Evolutionary conservation across 1,140 invertebrate species (phyloP), one percentile per base, ranked within the genome.

Genomic region (Drosophila subpulchrella): DNA sequence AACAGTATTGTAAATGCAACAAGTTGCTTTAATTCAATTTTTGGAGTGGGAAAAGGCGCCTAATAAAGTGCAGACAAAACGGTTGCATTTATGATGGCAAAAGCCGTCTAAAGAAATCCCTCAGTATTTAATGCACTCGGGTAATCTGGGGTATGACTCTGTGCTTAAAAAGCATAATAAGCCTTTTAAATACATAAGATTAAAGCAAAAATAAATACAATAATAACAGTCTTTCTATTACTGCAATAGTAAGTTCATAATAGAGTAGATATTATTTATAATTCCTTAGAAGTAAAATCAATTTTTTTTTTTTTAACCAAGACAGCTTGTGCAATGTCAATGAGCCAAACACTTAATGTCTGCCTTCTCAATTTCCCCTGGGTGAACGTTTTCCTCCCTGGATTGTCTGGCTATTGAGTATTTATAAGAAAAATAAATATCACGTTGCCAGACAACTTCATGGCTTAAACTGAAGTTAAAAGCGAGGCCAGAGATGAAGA

Each of bases 1-100:
- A 73, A 66, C 70, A 55, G 30, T 34, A 71, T 56, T 42, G 32
- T 78, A 32, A 51, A 42, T 38, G 65, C 65, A 71, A 70, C 65
- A 57, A 71, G 67, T 66, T 61, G 56, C 24, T 79, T 24, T 30
- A 61, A 30, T 8, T 34, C 10, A 27, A n/a, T n/a, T 41, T 47
- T 34, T 13, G 15, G 17, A 36, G 12, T 13, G 8, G 20, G 36
- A 12, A 12, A 17, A 8, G 1, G 24, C 36, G 4, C 24, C 39
- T 7, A 41, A 55, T 65, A 12, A 67, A 67, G 39, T 48, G 46
- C 11, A 34, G 46, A 34, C 36, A 13, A 12, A 13, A 12, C n/a
- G 24, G 34, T 20, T 48, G 46, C 46, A 30, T 6, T 4, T 13
- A 5, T 30, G 24, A 48, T 32, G n/a, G n/a, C 27, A 6, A 50